Evolutionary conservation across 2,797 vertebrate genomes (phyloP), one percentile per base, ranked within the genome.

Genomic region (Babyrousa celebensis): DNA sequence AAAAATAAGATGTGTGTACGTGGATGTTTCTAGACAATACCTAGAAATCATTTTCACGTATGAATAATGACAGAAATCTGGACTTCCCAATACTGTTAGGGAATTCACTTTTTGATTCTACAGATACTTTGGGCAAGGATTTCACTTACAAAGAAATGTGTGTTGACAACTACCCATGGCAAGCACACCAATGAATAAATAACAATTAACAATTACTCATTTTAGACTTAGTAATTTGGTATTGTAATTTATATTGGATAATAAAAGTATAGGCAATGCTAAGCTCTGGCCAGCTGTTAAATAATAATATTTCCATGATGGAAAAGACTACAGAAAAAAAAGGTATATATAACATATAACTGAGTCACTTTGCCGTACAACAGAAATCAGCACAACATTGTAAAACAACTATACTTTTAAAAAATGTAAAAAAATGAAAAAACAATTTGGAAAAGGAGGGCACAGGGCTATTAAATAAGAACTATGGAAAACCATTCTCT

Each of bases 31-130:
- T 23, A 52, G 56, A 78, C 21, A 72, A 80, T 7, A 9, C 5
- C 36, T 20, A 82, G 36, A 77, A 29, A 82, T 17, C 21, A 72
- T 60, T 40, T 68, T 63, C n/a, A 5, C 8, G 0, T 48, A 54
- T 63, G 68, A 85, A 89, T 80, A 79, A 89, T 91, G 48, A 36
- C 52, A 93, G 58, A 85, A 85, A 78, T 85, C 21, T 54, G 15
- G 12, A 67, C 5, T n/a, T 93, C 36, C 5, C 6, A 12, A 5
- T 40, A 27, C 54, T 79, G 32, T 17, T 27, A 32, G 9, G 29
- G 36, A 68, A 89, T 68, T 93, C 21, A 48, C 18, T 52, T 58
- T 83, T 83, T 48, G 48, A 67, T 75, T 56, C 43, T 62, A 48
- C 27, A 80, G 25, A 72, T 56, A 67, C 6, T 70, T 84, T 62